These are phyloP conservation scores for Plecotus auritus DNA, from an alignment of 2,113 vertebrate species.

Conservation along the genomic window DNA sequence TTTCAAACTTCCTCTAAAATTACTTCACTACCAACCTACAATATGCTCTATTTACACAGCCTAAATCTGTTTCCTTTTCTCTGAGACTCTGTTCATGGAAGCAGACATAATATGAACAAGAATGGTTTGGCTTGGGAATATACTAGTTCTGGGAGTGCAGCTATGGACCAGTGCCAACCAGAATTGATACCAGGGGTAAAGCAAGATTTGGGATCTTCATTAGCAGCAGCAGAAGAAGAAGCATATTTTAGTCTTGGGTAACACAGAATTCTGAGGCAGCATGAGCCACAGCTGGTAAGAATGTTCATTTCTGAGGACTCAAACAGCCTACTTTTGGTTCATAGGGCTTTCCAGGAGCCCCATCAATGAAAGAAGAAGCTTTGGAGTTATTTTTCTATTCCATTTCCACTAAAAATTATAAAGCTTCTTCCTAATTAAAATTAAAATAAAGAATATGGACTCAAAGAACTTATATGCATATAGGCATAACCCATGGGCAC, in stretches of 20 bases:
- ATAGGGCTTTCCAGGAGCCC: not conserved
- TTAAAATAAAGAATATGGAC: not conserved
- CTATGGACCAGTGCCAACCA: slow-evolving; percentile 22
- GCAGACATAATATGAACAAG: slow-evolving; percentile 62
- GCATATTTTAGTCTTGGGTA: not conserved
- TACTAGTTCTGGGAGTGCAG: slow-evolving; percentile 40
- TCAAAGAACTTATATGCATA: too few relatives aligned
- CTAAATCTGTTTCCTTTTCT: slow-evolving; percentile 47
- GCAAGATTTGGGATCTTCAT: not conserved
- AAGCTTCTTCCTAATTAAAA: slow-evolving; percentile 21
- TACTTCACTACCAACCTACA: slow-evolving; percentile 39
- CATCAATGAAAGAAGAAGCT: not conserved
- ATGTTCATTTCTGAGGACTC: not conserved
- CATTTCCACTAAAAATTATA: not conserved
- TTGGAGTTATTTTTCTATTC: not conserved
- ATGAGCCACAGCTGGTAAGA: not conserved
- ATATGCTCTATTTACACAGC: slow-evolving; percentile 40
- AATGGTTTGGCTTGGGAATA: slow-evolving; percentile 32
- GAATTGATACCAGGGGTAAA: not conserved
- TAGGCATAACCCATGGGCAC: too few relatives aligned
- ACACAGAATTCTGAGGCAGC: not conserved
- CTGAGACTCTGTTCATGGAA: slow-evolving; percentile 3
- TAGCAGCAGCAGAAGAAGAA: not conserved
- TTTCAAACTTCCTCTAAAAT: slow-evolving; percentile 59
- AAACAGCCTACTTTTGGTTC: not conserved